Percentiles rank a stretch among this genome's conserved stretches.
phyloP scores from a whole-genome alignment of 2,113 vertebrate species.

The Formicarius rufipectus region DNA sequence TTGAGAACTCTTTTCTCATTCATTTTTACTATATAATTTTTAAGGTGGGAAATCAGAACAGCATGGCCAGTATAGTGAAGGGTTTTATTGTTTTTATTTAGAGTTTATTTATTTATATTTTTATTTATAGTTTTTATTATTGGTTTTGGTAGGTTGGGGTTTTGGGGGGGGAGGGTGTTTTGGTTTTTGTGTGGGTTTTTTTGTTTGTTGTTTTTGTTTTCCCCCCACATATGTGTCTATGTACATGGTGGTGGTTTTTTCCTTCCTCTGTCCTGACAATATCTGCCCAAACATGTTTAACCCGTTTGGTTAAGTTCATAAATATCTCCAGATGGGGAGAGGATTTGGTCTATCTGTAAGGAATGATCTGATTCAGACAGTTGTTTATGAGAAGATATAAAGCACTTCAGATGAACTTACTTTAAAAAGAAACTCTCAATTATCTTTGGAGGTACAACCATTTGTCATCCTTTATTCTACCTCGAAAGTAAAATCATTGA shows the following conservation, averaged over 20 bases:
- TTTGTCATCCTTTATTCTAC: neutral
- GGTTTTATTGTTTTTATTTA: accelerated
- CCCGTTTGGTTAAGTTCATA: neutral
- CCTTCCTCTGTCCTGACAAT: neutral
- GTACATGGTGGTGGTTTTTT: neutral
- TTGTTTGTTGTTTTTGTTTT: neutral
- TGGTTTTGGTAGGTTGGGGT: neutral
- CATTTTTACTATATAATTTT: neutral
- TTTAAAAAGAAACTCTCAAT: neutral
- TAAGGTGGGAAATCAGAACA: neutral
- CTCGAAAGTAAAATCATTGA: neutral
- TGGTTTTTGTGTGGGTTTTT: too few species aligned
- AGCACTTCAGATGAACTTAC: neutral
- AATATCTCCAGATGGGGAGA: neutral
- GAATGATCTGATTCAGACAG: neutral
- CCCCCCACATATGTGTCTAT: neutral
- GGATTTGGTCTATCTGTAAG: neutral
- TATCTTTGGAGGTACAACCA: neutral
- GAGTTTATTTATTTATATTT: too few species aligned
- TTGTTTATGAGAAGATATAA: neutral
- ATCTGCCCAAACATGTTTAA: conserved; percentile 28
- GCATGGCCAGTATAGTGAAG: neutral
- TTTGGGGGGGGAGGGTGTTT: too few species aligned
- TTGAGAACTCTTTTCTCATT: neutral
- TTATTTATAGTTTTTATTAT: accelerated